phyloP scores from a whole-genome alignment of 2,888 invertebrate species.

The Leucoptera coffeella region DNA sequence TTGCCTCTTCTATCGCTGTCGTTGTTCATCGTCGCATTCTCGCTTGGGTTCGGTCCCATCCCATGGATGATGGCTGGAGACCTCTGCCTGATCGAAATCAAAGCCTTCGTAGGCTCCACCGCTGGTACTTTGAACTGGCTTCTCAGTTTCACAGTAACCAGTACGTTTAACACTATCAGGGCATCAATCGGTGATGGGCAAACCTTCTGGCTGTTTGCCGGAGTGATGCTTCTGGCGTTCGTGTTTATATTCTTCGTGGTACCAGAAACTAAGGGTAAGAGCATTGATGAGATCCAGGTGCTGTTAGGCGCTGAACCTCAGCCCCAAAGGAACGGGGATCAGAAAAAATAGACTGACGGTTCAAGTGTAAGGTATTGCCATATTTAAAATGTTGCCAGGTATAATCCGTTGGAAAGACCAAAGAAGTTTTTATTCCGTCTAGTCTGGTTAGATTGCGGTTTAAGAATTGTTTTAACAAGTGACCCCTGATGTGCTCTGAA shows the following conservation, averaged over 20 bases:
- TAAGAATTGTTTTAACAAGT: too few species aligned
- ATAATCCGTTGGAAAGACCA: too few species aligned
- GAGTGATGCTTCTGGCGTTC: slow-evolving; percentile 57
- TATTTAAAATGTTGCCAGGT: too few species aligned
- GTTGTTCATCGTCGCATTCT: slow-evolving; percentile 73
- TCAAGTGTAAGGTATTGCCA: neutral
- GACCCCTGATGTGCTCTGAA: too few species aligned
- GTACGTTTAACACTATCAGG: slow-evolving; percentile 59
- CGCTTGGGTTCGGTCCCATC: slow-evolving; percentile 80
- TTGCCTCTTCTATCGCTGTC: slow-evolving; percentile 69
- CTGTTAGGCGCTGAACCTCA: slow-evolving; percentile 31
- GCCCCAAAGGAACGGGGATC: slow-evolving; percentile 2
- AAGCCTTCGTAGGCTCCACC: slow-evolving; percentile 68
- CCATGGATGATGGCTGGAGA: slow-evolving; percentile 83
- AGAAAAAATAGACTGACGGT: slow-evolving; percentile 5
- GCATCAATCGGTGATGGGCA: slow-evolving; percentile 50
- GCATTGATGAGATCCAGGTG: slow-evolving; percentile 59
- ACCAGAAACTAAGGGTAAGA: slow-evolving; percentile 66
- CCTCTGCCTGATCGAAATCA: slow-evolving; percentile 73
- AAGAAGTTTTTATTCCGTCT: slow-evolving; percentile 1
- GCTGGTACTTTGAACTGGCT: slow-evolving; percentile 80
- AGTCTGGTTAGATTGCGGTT: too few species aligned
- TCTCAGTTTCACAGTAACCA: slow-evolving; percentile 73
- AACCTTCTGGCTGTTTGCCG: slow-evolving; percentile 72
- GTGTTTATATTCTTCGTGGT: slow-evolving; percentile 63